phyloP scores from a whole-genome alignment of 2,888 invertebrate genomes.

The Cryptosula pallasiana region DNA sequence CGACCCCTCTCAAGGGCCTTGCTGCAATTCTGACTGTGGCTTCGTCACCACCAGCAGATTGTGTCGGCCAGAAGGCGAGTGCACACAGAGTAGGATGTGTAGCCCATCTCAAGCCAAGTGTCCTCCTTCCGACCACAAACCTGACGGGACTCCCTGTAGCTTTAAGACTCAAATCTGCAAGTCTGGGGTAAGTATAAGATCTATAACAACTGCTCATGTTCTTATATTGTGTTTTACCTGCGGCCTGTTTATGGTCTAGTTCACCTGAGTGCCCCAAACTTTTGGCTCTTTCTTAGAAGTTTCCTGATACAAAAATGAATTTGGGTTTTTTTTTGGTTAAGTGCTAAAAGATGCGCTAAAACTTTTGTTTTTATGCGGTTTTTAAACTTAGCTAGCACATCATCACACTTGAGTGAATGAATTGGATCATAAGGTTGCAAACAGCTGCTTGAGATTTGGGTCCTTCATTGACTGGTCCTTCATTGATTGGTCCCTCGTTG shows the following conservation, averaged over 20 bases:
- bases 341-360: not conserved
- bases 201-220: too few relatives aligned
- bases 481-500: not conserved
- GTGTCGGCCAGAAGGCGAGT: conserved; percentile 89
- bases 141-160: conserved; percentile 91
- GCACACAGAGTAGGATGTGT: conserved; percentile 63
- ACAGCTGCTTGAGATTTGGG: not conserved
- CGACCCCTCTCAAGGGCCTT: conserved; percentile 95
- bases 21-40: conserved; percentile 76
- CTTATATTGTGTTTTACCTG: too few relatives aligned
- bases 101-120: conserved; percentile 68
- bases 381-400: too few relatives aligned
- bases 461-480: not conserved
- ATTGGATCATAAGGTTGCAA: not conserved
- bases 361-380: too few relatives aligned
- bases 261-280: too few relatives aligned
- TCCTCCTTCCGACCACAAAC: conserved; percentile 74
- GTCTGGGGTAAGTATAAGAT: conserved; percentile 78
- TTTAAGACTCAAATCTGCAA: conserved; percentile 92
- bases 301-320: too few relatives aligned
- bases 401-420: not conserved
- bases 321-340: too few relatives aligned
- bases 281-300: too few relatives aligned
- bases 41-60: conserved; percentile 69
- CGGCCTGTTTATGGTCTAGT: too few relatives aligned